phyloP scores from a whole-genome alignment of 2,797 vertebrate species.

The Danio kyathit region DNA sequence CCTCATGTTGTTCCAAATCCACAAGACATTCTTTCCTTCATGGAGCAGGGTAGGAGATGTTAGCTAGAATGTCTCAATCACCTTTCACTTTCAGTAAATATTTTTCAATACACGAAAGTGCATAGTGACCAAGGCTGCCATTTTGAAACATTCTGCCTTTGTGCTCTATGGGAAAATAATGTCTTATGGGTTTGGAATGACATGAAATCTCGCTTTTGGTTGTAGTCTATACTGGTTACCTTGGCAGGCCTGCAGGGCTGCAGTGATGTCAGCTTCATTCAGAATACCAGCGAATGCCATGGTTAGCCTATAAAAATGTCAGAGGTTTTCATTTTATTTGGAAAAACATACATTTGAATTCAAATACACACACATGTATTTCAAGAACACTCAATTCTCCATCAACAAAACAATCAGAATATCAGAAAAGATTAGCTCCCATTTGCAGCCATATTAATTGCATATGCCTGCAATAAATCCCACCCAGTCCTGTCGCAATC shows the following conservation, averaged over 20 bases:
- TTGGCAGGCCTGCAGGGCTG: conserved; percentile 84
- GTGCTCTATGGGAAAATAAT: conserved; percentile 14
- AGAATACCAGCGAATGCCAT: conserved; percentile 83
- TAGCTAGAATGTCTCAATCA: conserved; percentile 15
- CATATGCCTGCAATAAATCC: conserved; percentile 16
- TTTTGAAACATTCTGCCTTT: conserved; percentile 6
- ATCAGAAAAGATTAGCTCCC: background rate
- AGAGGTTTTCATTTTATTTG: background rate
- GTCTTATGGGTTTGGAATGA: background rate
- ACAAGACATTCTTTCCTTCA: background rate
- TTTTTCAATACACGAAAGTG: conserved; percentile 8
- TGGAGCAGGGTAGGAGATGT: conserved; percentile 28
- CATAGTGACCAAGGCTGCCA: conserved; percentile 9
- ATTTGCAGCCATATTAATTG: background rate
- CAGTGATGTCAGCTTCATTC: conserved; percentile 82
- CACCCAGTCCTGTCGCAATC: conserved; percentile 28
- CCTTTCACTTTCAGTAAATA: conserved; percentile 4
- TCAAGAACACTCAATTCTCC: background rate
- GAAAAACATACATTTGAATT: background rate
- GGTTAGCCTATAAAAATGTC: conserved; percentile 67
- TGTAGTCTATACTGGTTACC: conserved; percentile 70
- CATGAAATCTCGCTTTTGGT: background rate
- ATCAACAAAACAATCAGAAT: background rate
- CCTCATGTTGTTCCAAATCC: conserved; percentile 28
- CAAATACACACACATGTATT: background rate